Base-by-base conservation (phyloP, 2,888 invertebrate genomes). In the Cerastis leucographa region DNA sequence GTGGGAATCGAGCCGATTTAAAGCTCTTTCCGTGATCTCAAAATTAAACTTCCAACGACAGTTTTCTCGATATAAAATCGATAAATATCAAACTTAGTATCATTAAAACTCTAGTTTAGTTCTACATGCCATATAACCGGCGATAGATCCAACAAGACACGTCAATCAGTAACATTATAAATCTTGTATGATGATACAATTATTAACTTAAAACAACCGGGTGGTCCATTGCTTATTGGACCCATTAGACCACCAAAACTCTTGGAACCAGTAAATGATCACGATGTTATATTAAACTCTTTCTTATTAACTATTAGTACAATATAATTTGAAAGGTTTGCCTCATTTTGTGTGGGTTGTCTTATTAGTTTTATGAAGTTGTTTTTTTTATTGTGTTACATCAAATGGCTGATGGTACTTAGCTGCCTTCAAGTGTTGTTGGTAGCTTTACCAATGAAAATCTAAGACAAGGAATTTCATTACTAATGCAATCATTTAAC, bases 191-290 rank as follows among this genome's bases (percentile, higher is more conserved):
- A 84, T 84, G 76, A 82, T 85, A 85, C 89, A 88, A 87, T 88
- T 88, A 87, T 85, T 81, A 84, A 80, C 83, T 79, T 80, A 78
- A 51, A 79, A 76, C n/a, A 44, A 22, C 80, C 84, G 87, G 87
- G 87, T 87, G 87, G 87, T 87, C 87, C 68, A 74, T 14, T 64
- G 67, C 71, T 54, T 71, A 71, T 73, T 84, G 54, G 78, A 75
- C 66, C 81, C 56, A 86, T 84, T 81, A 86, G 94, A 93, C 93
- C 94, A 95, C 93, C 93, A 86, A 92, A 94, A 89, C 85, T 88
- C 87, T 84, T 42, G 89, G 71, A 74, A 88, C 90, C 91, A 88
- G 89, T 87, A 89, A 88, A 89, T 83, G 87, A 87, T 89, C 89
- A 89, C 90, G 92, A 92, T 84, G 85, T 88, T 85, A 80, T 84